phyloP scores from a whole-genome alignment of 2,797 vertebrate species.

The Galago senegalensis region DNA sequence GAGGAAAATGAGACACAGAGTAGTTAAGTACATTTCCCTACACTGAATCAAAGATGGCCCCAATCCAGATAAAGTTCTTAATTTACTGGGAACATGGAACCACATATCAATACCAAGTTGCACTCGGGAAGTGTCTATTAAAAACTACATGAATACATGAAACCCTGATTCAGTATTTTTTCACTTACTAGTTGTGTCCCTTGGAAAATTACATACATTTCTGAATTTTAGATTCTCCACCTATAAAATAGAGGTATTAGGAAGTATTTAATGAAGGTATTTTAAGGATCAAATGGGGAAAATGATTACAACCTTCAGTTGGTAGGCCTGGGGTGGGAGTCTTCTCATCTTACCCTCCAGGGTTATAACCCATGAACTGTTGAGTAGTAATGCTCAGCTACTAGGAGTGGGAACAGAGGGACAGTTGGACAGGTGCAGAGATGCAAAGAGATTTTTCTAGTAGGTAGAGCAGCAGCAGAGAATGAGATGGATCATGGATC shows the following conservation, averaged over 20 bases:
- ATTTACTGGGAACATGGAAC: neutral
- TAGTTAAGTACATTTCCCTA: neutral
- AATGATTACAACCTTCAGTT: neutral
- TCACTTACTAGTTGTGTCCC: neutral
- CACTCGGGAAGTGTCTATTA: neutral
- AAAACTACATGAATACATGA: conserved; percentile 40
- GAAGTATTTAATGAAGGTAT: neutral
- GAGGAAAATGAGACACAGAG: neutral
- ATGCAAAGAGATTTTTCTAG: neutral
- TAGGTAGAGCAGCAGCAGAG: neutral
- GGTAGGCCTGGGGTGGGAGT: neutral
- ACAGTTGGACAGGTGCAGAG: neutral
- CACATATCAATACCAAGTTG: conserved; percentile 13
- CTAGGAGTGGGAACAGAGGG: neutral
- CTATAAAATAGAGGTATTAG: neutral
- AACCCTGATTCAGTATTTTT: conserved; percentile 35
- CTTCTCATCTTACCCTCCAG: neutral
- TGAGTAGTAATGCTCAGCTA: neutral
- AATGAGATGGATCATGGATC: neutral
- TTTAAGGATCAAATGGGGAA: conserved; percentile 43
- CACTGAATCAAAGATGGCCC: neutral
- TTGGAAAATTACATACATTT: conserved; percentile 44
- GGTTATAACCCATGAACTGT: neutral
- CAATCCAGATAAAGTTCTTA: neutral
- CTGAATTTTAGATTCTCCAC: conserved; percentile 23